phyloP scores from a whole-genome alignment of 2,797 vertebrate genomes.

The Synanceia verrucosa region DNA sequence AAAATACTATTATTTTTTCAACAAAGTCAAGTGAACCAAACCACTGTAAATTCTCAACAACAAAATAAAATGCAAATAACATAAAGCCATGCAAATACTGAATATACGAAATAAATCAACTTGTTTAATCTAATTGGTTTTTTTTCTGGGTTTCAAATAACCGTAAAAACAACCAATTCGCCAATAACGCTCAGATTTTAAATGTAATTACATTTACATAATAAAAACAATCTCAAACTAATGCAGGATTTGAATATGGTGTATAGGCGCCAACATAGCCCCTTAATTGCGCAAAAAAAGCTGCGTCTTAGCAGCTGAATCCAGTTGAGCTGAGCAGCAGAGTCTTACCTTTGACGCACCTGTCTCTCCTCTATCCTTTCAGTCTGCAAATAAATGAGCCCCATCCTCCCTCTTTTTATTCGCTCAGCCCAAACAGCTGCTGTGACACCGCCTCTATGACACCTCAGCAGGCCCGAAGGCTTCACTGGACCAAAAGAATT shows the following conservation, averaged over 20 bases:
- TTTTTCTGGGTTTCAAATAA: not conserved
- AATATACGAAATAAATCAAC: not conserved
- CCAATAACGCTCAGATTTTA: not conserved
- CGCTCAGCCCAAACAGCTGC: not conserved
- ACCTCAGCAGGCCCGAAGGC: not conserved
- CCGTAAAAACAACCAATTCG: not conserved
- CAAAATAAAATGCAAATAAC: not conserved
- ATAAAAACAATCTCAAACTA: not conserved
- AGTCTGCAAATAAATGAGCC: too few species aligned
- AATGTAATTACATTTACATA: not conserved
- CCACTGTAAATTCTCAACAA: not conserved
- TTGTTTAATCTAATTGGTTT: not conserved
- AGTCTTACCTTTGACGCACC: conserved; percentile 39
- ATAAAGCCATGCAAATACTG: not conserved
- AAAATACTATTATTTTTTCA: not conserved
- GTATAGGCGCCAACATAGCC: not conserved
- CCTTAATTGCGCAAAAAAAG: not conserved
- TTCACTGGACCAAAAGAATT: not conserved
- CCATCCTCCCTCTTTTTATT: conserved; percentile 35
- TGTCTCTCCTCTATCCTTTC: not conserved
- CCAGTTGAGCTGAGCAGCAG: not conserved
- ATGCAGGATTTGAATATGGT: not conserved
- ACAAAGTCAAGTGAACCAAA: not conserved
- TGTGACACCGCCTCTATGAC: conserved; percentile 16
- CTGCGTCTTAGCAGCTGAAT: not conserved